Evolutionary conservation across 2,113 vertebrate genomes (phyloP).

Genomic region (Mastomys natalensis): DNA sequence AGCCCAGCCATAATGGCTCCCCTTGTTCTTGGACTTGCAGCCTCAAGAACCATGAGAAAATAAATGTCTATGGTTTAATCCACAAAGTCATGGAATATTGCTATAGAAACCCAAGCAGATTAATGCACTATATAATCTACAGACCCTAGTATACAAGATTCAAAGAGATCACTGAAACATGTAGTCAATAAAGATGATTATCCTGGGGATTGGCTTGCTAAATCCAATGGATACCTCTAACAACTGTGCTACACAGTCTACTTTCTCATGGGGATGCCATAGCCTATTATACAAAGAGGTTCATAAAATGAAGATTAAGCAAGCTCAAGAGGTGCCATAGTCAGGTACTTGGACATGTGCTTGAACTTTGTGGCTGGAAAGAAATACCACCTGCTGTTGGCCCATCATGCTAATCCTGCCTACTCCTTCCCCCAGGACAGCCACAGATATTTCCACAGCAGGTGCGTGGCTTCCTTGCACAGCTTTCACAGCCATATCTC

Average conservation of each 20-base stretch:
- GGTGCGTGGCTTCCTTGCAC: not conserved
- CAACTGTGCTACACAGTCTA: not conserved
- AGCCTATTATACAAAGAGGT: not conserved
- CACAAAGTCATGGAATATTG: not conserved
- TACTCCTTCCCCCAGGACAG: not conserved
- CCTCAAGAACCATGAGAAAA: not conserved
- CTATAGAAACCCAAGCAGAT: not conserved
- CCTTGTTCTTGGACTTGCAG: not conserved
- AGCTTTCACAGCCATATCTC: not conserved
- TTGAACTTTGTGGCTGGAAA: not conserved
- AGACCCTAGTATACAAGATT: not conserved
- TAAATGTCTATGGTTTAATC: not conserved
- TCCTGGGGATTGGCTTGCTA: not conserved
- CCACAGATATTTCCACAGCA: constrained; percentile 40
- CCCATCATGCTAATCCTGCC: not conserved
- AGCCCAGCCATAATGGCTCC: not conserved
- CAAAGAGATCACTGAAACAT: not conserved
- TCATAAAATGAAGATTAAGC: not conserved
- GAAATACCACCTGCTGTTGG: constrained; percentile 27
- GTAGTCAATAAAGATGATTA: not conserved
- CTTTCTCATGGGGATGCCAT: not conserved
- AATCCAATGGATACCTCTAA: not conserved
- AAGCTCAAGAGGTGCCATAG: not conserved
- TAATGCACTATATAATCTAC: not conserved
- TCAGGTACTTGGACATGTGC: not conserved